Evolutionary conservation across 2,797 vertebrate genomes (phyloP).

Genomic region (Ptychadena robeensis): DNA sequence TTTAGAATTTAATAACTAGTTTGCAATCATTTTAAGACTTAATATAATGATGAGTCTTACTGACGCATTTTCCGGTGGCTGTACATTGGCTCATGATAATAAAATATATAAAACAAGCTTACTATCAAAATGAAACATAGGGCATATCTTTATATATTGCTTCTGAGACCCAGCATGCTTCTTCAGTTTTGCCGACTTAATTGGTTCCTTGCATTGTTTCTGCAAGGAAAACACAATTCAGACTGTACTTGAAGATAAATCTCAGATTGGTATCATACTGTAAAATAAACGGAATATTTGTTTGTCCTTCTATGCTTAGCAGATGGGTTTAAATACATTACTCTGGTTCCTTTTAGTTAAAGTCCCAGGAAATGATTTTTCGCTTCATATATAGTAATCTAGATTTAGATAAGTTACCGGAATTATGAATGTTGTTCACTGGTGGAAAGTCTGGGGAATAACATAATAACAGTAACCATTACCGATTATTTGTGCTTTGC

Average conservation of each 20-base stretch:
- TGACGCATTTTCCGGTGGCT: neutral
- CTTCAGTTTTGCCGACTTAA: neutral
- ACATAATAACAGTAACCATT: neutral
- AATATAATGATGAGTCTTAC: neutral
- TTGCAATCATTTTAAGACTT: neutral
- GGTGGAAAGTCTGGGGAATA: neutral
- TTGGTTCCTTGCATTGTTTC: slow-evolving; percentile 1
- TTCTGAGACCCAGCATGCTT: neutral
- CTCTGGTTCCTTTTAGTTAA: slow-evolving; percentile 22
- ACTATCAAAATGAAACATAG: slow-evolving; percentile 5
- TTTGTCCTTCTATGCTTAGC: slow-evolving; percentile 33
- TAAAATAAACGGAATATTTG: slow-evolving; percentile 17
- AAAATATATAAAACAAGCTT: neutral
- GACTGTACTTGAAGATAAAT: slow-evolving; percentile 19
- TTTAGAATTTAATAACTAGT: neutral
- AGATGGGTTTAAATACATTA: slow-evolving; percentile 17
- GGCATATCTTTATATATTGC: neutral
- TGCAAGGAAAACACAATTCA: neutral
- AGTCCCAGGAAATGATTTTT: slow-evolving; percentile 16
- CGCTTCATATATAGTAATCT: slow-evolving; percentile 6
- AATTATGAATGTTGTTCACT: neutral
- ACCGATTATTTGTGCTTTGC: neutral
- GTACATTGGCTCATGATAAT: neutral
- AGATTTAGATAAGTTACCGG: neutral
- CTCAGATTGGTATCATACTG: slow-evolving; percentile 23